Evolutionary conservation across 53 echinoderm and acorn worm species (phyloP), one percentile per base, ranked within the genome.

Genomic region (Astropecten irregularis): DNA sequence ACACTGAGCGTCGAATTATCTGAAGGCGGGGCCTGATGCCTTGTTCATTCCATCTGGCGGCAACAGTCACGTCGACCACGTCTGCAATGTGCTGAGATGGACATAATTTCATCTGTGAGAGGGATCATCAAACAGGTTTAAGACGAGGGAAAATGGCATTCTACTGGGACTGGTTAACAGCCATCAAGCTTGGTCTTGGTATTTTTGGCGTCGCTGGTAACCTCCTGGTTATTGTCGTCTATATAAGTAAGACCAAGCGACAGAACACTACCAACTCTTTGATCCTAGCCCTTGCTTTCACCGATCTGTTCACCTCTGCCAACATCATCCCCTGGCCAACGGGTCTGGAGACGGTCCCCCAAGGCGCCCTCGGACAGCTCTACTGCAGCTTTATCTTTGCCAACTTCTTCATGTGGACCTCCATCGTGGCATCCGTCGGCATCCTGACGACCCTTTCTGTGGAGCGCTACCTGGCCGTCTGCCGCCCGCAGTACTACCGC

Each of bases 161-260:
- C 54, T n/a, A 32, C 19, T 88, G 88, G 88, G 73, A 73, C 13
- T 88, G 88, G 88, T 82, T 86, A 30, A 86, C 77, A 49, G 53
- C 86, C 47, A 86, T 90, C 59, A 49, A 68, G 48, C 81, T 85
- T 56, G 16, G 76, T 30, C 37, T 90, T 27, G 86, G 77, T 29
- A 81, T 85, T 35, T 49, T 86, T 28, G 86, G 81, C 30, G 37
- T 86, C 66, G 39, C 82, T 40, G 86, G 81, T 33, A 86, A 81
- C 81, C 46, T 81, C 32, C 71, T 85, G 8, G 84, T 85, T 54
- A 81, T 71, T 35, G 25, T 86, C 40, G 86, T 82, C 48, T 70
- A 79, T 47, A 35, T 82, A 18, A 73, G 76, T 7, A 82, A 83
- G 19, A 81, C 66, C 32, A 81, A 81, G 38, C 73, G 76, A 15